Conservation (phyloP, 2,797 vertebrate genomes). For the Rallus crepitans region DNA sequence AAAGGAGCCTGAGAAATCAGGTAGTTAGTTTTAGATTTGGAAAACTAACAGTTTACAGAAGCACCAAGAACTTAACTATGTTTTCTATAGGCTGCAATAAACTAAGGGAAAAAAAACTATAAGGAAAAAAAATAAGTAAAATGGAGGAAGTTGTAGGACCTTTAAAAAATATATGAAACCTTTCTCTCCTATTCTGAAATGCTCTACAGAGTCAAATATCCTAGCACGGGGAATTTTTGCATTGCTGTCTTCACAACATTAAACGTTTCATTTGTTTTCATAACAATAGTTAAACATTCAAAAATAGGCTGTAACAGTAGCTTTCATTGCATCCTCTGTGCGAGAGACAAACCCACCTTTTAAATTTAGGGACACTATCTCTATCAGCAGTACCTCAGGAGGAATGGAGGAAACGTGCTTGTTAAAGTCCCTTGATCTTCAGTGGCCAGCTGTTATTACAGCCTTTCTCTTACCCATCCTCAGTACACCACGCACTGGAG, state of each 20-base stretch:
- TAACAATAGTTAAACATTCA: not conserved
- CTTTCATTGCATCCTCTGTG: not conserved
- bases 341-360: not conserved
- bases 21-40: not conserved
- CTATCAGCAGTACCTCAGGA: not conserved
- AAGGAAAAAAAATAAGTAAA: not conserved
- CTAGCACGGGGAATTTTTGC: not conserved
- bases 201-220: not conserved
- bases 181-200: not conserved
- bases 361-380: not conserved
- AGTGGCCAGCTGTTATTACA: not conserved
- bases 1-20: not conserved
- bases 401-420: not conserved
- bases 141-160: not conserved
- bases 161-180: not conserved
- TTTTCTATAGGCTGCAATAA: not conserved
- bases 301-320: not conserved
- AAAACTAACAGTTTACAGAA: not conserved
- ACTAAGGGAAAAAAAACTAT: not conserved
- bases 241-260: not conserved
- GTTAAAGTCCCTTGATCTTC: not conserved
- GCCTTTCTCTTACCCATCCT: not conserved
- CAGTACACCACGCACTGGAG: rapidly evolving
- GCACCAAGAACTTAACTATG: not conserved
- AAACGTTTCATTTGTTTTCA: not conserved